A percentile compares a stretch with the other conserved stretches of the same genome.
These are phyloP conservation scores for Gobio occitaniae DNA, from an alignment of 2,797 vertebrate genomes.

Conservation along the genomic window DNA sequence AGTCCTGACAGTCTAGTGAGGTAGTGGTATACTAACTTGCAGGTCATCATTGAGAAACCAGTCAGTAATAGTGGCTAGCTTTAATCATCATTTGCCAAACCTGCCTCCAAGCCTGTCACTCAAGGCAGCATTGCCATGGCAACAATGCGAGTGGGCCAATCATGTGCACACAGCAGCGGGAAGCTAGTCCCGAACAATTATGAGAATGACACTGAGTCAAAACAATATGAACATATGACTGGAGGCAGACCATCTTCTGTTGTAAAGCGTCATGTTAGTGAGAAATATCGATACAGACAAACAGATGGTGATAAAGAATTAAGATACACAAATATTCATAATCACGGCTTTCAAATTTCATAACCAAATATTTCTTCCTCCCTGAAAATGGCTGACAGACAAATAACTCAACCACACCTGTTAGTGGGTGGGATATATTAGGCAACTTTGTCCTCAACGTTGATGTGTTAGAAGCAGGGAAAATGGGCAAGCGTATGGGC, in stretches of 20 bases:
- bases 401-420: background rate
- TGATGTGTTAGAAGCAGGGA: too few species aligned
- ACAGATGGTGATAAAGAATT: constrained; percentile 14
- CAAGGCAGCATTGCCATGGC: constrained; percentile 41
- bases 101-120: constrained; percentile 55
- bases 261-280: background rate
- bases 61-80: constrained; percentile 30
- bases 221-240: constrained; percentile 45
- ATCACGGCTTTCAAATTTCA: background rate
- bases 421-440: too few species aligned
- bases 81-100: constrained; percentile 35
- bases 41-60: constrained; percentile 9
- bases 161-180: constrained; percentile 30
- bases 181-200: constrained; percentile 47
- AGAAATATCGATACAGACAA: constrained; percentile 22
- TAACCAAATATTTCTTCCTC: background rate
- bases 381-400: background rate
- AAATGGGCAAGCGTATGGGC: too few species aligned
- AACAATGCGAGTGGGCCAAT: constrained; percentile 53
- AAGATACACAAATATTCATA: constrained; percentile 6
- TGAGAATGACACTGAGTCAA: constrained; percentile 50
- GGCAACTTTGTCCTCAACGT: too few species aligned
- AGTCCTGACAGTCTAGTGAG: background rate
- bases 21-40: background rate
- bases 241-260: constrained; percentile 5